phyloP scores from a whole-genome alignment of 2,113 vertebrate genomes.

The Pimephales promelas region DNA sequence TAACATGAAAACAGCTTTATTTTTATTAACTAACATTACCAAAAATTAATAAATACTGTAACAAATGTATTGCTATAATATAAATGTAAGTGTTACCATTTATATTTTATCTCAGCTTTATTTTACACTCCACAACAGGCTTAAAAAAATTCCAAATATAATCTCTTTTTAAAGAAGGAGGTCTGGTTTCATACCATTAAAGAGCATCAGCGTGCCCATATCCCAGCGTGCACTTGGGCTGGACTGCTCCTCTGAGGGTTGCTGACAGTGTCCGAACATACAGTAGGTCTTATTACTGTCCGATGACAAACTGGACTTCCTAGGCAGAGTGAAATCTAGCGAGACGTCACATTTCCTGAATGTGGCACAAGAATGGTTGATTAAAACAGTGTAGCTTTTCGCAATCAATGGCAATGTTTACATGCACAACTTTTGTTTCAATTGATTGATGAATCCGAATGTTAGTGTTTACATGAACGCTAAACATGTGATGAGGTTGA shows the following conservation, averaged over 20 bases:
- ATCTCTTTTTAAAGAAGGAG: background rate
- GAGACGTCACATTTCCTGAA: slow-evolving; percentile 87
- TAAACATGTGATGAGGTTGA: no score
- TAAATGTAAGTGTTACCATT: no score
- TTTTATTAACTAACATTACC: no score
- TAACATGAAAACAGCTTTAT: no score
- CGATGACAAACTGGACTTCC: slow-evolving; percentile 92
- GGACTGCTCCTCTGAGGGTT: slow-evolving; percentile 79
- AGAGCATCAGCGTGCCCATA: slow-evolving; percentile 89
- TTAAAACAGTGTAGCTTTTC: background rate
- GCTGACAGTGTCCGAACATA: slow-evolving; percentile 87
- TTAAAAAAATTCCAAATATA: no score
- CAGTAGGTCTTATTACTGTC: slow-evolving; percentile 96
- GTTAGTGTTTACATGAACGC: no score
- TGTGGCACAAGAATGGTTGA: slow-evolving; percentile 10
- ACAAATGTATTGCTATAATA: no score
- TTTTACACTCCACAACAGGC: background rate
- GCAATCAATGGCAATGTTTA: background rate
- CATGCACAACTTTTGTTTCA: no score
- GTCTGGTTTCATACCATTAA: slow-evolving; percentile 79
- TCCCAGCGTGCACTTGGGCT: slow-evolving; percentile 79
- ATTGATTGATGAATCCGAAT: no score
- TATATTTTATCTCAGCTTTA: background rate
- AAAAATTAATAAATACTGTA: no score
- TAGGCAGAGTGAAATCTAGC: slow-evolving; percentile 89